Evolutionary conservation across 2,888 invertebrate genomes (phyloP).

Genomic region (Trachelus stipa): DNA sequence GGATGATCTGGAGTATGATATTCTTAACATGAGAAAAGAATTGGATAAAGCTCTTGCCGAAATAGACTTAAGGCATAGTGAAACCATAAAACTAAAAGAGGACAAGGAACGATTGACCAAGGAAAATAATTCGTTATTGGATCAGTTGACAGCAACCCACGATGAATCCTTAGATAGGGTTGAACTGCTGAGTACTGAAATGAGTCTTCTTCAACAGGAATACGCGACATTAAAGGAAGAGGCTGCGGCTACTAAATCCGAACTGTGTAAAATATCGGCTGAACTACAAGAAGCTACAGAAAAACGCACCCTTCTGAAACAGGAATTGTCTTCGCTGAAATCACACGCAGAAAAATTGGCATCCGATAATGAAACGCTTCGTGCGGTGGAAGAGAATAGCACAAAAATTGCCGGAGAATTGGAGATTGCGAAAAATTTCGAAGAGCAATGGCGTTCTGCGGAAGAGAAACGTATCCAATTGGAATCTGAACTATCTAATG

Average conservation of each 20-base stretch:
- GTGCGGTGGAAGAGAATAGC: conserved; percentile 43
- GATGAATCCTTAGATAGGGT: conserved; percentile 56
- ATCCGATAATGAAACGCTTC: conserved; percentile 57
- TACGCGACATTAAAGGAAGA: conserved; percentile 46
- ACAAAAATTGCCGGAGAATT: conserved; percentile 41
- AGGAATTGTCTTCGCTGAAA: conserved; percentile 20
- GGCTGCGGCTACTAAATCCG: conserved; percentile 19
- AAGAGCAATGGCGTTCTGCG: conserved; percentile 58
- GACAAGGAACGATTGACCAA: conserved; percentile 49
- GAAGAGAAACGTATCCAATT: conserved; percentile 50
- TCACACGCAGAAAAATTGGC: conserved; percentile 47
- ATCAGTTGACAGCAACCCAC: conserved; percentile 52
- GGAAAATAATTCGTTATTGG: conserved; percentile 51
- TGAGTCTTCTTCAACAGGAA: conserved; percentile 54
- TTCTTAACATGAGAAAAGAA: conserved; percentile 71
- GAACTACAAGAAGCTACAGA: conserved; percentile 20
- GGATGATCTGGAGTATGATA: conserved; percentile 72
- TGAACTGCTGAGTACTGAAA: conserved; percentile 58
- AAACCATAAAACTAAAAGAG: conserved; percentile 34
- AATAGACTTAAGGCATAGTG: conserved; percentile 30
- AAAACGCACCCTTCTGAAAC: conserved; percentile 19
- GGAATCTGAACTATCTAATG: conserved; percentile 24
- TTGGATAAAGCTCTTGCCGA: conserved; percentile 65
- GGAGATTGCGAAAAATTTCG: conserved; percentile 35
- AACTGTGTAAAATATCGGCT: conserved; percentile 19